Conservation (phyloP, 2,113 vertebrate species). For the Corythaeola cristata region DNA sequence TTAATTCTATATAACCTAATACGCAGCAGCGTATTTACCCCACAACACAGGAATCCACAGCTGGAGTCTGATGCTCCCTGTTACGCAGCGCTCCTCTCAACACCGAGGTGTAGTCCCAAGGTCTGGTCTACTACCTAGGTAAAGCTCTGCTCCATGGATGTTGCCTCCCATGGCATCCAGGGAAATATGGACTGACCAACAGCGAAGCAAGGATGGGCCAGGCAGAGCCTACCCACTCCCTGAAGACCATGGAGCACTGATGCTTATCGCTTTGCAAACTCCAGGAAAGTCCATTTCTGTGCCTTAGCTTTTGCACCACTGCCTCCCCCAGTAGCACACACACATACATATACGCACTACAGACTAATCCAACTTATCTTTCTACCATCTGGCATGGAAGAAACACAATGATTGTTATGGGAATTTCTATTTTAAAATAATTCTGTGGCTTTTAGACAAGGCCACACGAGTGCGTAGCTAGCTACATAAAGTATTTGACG, state of each 20-base stretch:
- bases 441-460: slow-evolving; percentile 4
- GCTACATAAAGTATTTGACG: slow-evolving; percentile 21
- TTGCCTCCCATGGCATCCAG: background rate
- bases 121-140: background rate
- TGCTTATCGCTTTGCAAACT: background rate
- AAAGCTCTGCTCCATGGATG: background rate
- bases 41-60: background rate
- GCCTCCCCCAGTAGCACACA: background rate
- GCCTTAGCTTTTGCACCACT: background rate
- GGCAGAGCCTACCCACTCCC: fast-evolving
- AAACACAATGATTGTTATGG: background rate
- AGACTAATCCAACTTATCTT: slow-evolving; percentile 32
- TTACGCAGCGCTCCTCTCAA: fast-evolving
- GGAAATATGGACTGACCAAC: background rate
- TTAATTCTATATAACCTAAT: background rate
- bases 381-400: slow-evolving; percentile 43
- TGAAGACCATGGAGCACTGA: fast-evolving
- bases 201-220: background rate
- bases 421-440: slow-evolving; percentile 43
- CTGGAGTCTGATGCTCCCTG: background rate
- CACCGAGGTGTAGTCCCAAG: fast-evolving
- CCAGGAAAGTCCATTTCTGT: background rate
- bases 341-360: background rate
- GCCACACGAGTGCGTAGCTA: background rate
- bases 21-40: background rate